A percentile compares a stretch with the other conserved stretches of the same genome.
phyloP scores from a whole-genome alignment of 2,113 vertebrate species.

The Saguinus imperator region DNA sequence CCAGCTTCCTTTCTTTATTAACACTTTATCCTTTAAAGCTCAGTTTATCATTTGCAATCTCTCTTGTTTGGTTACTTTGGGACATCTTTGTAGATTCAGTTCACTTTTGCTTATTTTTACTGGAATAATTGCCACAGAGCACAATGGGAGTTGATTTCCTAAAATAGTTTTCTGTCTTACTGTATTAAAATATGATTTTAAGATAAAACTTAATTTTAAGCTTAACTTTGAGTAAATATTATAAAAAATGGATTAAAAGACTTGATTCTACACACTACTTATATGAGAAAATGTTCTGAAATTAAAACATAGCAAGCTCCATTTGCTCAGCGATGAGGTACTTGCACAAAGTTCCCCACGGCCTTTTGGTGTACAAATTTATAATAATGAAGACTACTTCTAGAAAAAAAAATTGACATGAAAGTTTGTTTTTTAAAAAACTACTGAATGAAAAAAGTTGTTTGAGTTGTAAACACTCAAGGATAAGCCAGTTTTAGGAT shows the following conservation, averaged over 20 bases:
- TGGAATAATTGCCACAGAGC: conserved; percentile 48
- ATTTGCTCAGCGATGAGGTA: conserved; percentile 66
- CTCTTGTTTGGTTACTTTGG: conserved; percentile 1
- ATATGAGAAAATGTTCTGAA: conserved; percentile 67
- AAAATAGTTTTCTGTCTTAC: conserved; percentile 49
- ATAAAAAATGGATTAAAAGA: conserved; percentile 67
- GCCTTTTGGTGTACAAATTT: conserved; percentile 60
- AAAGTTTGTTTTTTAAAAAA: conserved; percentile 40
- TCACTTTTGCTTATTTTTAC: conserved; percentile 29
- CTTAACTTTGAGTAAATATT: conserved; percentile 74
- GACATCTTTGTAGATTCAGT: background rate
- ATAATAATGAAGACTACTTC: conserved; percentile 62
- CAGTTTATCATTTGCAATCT: background rate
- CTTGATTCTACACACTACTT: conserved; percentile 63
- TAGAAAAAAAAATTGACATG: conserved; percentile 44
- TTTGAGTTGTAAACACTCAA: conserved; percentile 74
- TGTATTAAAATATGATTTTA: conserved; percentile 62
- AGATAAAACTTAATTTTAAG: conserved; percentile 62
- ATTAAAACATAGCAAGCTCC: conserved; percentile 75
- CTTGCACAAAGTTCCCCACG: conserved; percentile 63
- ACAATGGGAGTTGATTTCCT: conserved; percentile 51
- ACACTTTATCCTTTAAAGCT: background rate
- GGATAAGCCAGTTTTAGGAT: conserved; percentile 61
- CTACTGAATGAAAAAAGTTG: conserved; percentile 52
- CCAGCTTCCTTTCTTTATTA: conserved; percentile 19